phyloP scores from a whole-genome alignment of 2,113 vertebrate genomes.

The Pagrus major region DNA sequence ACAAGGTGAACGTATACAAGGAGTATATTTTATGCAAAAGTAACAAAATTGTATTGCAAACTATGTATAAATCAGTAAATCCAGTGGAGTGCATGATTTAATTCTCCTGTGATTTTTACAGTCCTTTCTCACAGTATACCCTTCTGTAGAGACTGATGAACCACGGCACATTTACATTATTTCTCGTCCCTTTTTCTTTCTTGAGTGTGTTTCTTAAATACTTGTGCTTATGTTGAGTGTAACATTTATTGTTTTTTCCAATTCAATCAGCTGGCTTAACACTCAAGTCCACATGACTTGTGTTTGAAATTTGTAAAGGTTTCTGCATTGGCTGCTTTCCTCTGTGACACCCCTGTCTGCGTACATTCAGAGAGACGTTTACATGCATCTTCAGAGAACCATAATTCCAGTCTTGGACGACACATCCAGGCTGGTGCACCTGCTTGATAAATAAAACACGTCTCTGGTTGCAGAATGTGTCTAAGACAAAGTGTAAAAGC shows the following conservation, averaged over 20 bases:
- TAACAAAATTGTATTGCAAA: background rate
- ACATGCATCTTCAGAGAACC: background rate
- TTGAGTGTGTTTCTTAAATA: background rate
- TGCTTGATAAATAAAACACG: conserved; percentile 9
- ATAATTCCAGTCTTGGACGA: background rate
- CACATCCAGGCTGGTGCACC: background rate
- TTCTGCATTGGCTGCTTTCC: background rate
- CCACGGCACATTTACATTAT: background rate
- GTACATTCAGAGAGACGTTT: background rate
- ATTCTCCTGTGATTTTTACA: background rate
- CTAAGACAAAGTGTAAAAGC: conserved; percentile 58
- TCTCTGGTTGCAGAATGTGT: conserved; percentile 44
- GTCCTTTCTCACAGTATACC: background rate
- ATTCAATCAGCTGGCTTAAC: background rate
- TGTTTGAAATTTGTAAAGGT: background rate
- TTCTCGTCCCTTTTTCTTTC: background rate
- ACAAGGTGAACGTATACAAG: background rate
- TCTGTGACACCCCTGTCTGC: background rate
- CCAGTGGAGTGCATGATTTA: background rate
- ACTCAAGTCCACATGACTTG: background rate
- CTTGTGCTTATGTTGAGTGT: background rate
- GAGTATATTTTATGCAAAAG: background rate
- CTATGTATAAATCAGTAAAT: background rate
- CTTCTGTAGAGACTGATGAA: background rate
- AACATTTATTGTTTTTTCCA: too few relatives aligned